Conservation (phyloP, 2,113 vertebrate species). For the Formicarius rufipectus region DNA sequence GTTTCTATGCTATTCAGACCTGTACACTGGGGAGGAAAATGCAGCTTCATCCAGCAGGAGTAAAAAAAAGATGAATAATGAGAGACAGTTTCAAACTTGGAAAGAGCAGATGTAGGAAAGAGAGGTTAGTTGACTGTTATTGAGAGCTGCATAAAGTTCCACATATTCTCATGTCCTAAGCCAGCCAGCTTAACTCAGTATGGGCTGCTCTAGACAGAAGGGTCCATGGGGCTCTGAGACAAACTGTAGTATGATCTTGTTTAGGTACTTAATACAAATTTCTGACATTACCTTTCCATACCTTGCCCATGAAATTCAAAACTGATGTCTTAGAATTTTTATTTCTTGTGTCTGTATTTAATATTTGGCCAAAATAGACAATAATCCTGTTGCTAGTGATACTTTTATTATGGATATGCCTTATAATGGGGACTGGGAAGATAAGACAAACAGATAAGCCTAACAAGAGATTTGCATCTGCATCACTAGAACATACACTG, state of each 20-base stretch:
- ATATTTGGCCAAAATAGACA: background rate
- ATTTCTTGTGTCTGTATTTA: background rate
- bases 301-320: background rate
- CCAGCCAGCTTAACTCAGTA: background rate
- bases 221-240: background rate
- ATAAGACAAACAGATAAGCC: background rate
- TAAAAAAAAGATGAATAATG: background rate
- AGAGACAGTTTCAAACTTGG: background rate
- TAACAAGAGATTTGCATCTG: background rate
- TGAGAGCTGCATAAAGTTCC: background rate
- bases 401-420: background rate
- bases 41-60: background rate
- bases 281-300: background rate
- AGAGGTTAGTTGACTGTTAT: background rate
- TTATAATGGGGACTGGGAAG: background rate
- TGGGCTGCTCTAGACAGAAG: background rate
- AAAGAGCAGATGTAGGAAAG: background rate
- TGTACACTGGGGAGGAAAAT: rapidly evolving
- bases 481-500: background rate
- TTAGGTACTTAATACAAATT: background rate
- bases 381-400: background rate
- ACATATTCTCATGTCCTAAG: background rate
- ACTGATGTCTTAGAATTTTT: background rate
- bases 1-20: background rate
- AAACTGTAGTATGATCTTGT: background rate